Base-by-base conservation (phyloP, 1,140 invertebrate species). In the Apolygus lucorum region DNA sequence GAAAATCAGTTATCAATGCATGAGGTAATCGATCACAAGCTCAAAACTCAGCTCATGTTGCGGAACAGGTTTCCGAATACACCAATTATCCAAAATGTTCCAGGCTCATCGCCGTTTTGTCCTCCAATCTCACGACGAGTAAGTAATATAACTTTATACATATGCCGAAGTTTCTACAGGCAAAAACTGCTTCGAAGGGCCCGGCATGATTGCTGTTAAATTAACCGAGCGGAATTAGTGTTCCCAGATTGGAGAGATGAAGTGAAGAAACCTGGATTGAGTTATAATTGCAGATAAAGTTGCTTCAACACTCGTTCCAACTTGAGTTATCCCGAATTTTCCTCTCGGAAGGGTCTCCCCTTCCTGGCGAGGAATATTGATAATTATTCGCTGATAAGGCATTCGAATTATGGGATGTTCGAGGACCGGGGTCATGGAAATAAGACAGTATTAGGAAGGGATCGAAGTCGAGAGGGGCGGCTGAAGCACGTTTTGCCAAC, bases 241-340 rank as follows among this genome's bases (percentile, higher is more conserved):
- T 59, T 59, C 54, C 54, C 54, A 59, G 54, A 59, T 59, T 59
- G 54, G 54, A 59, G 54, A 59, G 54, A 59, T 59, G 54, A 59
- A 59, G 54, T 59, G 54, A 59, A 59, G 54, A 59, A 59, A 59
- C 54, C 54, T 59, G 54, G 54, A 59, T 59, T 59, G 54, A 59
- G 54, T 59, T 59, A 59, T 59, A 59, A 59, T 59, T 59, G 54
- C 54, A 14, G 54, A 59, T 59, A 59, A 59, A 59, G 54, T 59
- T 59, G 54, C 22, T 59, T 59, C 54, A 59, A 59, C 54, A 59
- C 54, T 59, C 54, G 22, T 59, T 59, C 22, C 54, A 59, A 59
- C 54, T 59, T 59, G 54, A 59, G 54, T 59, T 59, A 59, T 59
- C 54, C n/a, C 54, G 54, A 59, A 59, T 59, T 59, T 59, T 22